Percentiles rank a stretch among this genome's conserved stretches.
These are phyloP conservation scores for Pseudococcus longispinus DNA, from an alignment of 2,888 invertebrate species.

Conservation along the genomic window DNA sequence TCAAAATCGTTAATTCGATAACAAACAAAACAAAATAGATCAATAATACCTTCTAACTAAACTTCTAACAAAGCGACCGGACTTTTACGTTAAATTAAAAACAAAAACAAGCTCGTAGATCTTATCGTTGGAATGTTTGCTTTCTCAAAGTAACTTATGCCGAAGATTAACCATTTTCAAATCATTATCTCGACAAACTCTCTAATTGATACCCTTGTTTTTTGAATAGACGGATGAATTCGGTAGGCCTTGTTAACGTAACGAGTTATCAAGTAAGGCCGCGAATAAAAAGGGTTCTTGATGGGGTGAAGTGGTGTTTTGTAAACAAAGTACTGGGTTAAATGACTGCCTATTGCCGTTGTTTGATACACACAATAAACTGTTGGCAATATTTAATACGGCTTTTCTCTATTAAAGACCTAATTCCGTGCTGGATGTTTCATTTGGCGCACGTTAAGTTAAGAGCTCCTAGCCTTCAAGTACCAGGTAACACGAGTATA, in stretches of 20 bases:
- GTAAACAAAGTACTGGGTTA: slow-evolving; percentile 43
- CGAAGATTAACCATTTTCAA: neutral
- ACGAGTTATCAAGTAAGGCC: slow-evolving; percentile 43
- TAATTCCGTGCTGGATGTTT: slow-evolving; percentile 11
- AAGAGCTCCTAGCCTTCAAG: slow-evolving; percentile 26
- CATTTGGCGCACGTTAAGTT: slow-evolving; percentile 25
- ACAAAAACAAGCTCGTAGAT: neutral
- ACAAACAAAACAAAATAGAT: neutral
- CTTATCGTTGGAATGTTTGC: neutral
- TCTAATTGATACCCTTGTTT: slow-evolving; percentile 34
- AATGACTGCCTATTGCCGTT: slow-evolving; percentile 43
- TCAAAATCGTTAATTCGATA: neutral
- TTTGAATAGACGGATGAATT: slow-evolving; percentile 47
- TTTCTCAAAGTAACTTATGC: neutral
- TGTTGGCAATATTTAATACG: slow-evolving; percentile 46
- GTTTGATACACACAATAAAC: slow-evolving; percentile 45
- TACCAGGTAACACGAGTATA: slow-evolving; percentile 31
- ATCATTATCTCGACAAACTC: slow-evolving; percentile 1
- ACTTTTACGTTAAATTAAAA: neutral
- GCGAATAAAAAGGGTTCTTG: slow-evolving; percentile 46
- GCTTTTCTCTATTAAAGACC: slow-evolving; percentile 39
- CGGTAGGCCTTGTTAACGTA: slow-evolving; percentile 42
- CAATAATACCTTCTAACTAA: neutral
- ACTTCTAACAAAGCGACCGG: neutral
- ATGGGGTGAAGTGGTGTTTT: slow-evolving; percentile 50